phyloP scores from a whole-genome alignment of 2,113 vertebrate species.

The Ariopsis seemanni region DNA sequence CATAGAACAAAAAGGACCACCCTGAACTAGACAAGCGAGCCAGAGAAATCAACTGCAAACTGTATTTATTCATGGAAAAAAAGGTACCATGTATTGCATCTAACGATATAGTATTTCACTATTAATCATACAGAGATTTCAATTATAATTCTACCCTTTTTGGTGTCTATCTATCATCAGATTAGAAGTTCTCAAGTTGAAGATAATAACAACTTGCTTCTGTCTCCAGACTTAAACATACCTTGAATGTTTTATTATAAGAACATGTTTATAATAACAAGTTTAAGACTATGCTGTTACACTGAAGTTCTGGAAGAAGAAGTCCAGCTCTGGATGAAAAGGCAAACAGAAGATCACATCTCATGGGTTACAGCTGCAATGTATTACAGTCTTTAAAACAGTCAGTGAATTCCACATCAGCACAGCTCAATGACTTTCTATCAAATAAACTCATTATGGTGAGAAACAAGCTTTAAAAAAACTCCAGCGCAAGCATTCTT shows the following conservation, averaged over 20 bases:
- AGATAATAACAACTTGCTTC: slow-evolving; percentile 6
- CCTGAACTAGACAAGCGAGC: slow-evolving; percentile 25
- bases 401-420: slow-evolving; percentile 20
- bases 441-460: slow-evolving; percentile 56
- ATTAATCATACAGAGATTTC: slow-evolving; percentile 14
- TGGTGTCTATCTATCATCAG: not conserved
- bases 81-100: not conserved
- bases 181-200: not conserved
- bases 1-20: slow-evolving; percentile 40
- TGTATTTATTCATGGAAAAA: slow-evolving; percentile 2
- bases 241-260: slow-evolving; percentile 30
- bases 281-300: slow-evolving; percentile 15
- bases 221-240: slow-evolving; percentile 6
- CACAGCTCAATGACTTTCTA: slow-evolving; percentile 48
- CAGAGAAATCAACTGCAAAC: slow-evolving; percentile 25
- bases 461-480: slow-evolving; percentile 67
- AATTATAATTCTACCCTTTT: not conserved
- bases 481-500: slow-evolving; percentile 62
- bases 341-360: slow-evolving; percentile 54
- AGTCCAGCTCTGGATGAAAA: slow-evolving; percentile 23
- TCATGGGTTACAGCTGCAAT: slow-evolving; percentile 65
- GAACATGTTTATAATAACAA: slow-evolving; percentile 17
- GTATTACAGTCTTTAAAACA: slow-evolving; percentile 60
- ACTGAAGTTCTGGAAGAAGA: not conserved
- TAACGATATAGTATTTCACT: not conserved